Evolutionary conservation across 2,797 vertebrate species (phyloP).

Genomic region (Tachyglossus aculeatus): DNA sequence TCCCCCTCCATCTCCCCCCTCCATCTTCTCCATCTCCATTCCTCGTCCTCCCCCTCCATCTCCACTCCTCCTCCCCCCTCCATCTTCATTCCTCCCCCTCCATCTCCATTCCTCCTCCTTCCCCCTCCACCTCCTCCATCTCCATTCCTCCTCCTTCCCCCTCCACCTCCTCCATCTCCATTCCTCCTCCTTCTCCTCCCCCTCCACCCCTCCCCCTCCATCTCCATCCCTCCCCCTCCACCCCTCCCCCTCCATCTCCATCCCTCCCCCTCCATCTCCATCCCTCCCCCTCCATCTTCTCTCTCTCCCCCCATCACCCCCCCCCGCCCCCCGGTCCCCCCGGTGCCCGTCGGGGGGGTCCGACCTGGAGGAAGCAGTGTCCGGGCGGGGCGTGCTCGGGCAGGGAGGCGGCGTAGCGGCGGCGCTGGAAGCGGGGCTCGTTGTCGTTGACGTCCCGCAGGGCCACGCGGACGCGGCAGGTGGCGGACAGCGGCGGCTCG

Average conservation of each 20-base stretch:
- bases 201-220: neutral
- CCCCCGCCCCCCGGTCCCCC: neutral
- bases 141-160: no score
- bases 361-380: constrained; percentile 88
- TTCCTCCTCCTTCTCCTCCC: neutral
- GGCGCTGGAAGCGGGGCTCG: constrained; percentile 84
- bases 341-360: neutral
- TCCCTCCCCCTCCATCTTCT: neutral
- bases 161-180: neutral
- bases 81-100: neutral
- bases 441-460: constrained; percentile 91
- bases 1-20: neutral
- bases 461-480: constrained; percentile 78
- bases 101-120: no score
- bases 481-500: constrained; percentile 77
- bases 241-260: no score
- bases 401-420: constrained; percentile 82
- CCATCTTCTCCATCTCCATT: neutral
- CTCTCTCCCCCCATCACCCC: neutral
- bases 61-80: neutral
- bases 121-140: no score
- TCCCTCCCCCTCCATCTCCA: no score
- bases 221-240: no score
- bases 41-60: no score
- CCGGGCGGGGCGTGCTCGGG: constrained; percentile 80